Conservation (phyloP, 1,140 invertebrate genomes). For the Lepidotrigona ventralis region DNA sequence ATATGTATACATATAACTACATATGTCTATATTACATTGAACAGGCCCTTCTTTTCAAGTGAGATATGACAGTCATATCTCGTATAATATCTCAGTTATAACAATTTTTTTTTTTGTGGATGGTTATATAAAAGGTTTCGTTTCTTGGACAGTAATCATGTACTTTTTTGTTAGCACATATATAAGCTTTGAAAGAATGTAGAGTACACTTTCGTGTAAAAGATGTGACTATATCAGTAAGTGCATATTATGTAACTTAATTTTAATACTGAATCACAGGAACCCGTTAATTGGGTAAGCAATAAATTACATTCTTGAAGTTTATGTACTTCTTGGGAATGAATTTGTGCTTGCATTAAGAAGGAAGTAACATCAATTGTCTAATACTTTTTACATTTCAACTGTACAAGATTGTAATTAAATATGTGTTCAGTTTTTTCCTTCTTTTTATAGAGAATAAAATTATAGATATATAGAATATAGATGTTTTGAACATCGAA, state of each 20-base stretch:
- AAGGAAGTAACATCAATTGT: slow-evolving; percentile 29
- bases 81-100: slow-evolving; percentile 22
- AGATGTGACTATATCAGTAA: slow-evolving; percentile 11
- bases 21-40: slow-evolving; percentile 51
- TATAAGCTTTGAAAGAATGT: slow-evolving; percentile 12
- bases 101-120: not conserved
- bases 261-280: slow-evolving; percentile 66
- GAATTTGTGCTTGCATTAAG: slow-evolving; percentile 33
- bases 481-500: not conserved
- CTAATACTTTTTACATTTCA: not conserved
- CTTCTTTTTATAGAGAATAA: not conserved
- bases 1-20: slow-evolving; percentile 54
- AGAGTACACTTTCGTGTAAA: slow-evolving; percentile 8
- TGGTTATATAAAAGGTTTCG: slow-evolving; percentile 27
- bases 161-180: slow-evolving; percentile 19
- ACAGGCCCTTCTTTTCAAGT: slow-evolving; percentile 35
- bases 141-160: slow-evolving; percentile 17
- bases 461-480: too few species aligned
- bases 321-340: slow-evolving; percentile 11
- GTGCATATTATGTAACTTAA: slow-evolving; percentile 53
- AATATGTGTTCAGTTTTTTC: not conserved
- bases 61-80: slow-evolving; percentile 26
- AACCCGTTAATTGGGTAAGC: slow-evolving; percentile 17
- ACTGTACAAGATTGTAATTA: slow-evolving; percentile 18
- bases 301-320: slow-evolving; percentile 48